phyloP scores from a whole-genome alignment of 35 echinoderm and acorn worm genomes.

The Lytechinus pictus region DNA sequence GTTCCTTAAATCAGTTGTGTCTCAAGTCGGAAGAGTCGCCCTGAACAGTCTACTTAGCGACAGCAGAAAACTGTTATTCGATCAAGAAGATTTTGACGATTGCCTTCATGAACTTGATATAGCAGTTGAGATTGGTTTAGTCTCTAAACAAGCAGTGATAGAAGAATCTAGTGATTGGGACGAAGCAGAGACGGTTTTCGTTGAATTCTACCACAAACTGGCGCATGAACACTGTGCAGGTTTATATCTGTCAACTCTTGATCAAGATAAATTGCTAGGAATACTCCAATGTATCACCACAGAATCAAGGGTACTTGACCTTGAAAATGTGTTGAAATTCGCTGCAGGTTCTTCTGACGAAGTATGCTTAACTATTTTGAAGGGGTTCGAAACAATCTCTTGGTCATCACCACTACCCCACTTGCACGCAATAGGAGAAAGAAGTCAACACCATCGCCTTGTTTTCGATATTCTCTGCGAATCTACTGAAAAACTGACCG shows the following conservation, averaged over 20 bases:
- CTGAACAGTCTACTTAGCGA: background rate
- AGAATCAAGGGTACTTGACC: background rate
- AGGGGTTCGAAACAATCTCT: background rate
- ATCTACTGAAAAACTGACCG: background rate
- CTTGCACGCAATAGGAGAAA: background rate
- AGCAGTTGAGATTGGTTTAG: background rate
- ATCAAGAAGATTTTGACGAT: background rate
- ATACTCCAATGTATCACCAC: background rate
- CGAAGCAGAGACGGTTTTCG: background rate
- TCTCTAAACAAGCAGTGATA: slow-evolving; percentile 11
- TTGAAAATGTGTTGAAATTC: background rate
- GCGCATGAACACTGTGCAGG: slow-evolving; percentile 33
- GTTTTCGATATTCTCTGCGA: background rate
- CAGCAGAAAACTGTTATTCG: background rate
- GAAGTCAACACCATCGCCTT: background rate
- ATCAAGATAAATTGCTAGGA: background rate
- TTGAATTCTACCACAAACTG: slow-evolving; percentile 29
- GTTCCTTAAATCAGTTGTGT: background rate
- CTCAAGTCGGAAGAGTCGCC: background rate
- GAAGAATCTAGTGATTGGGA: background rate
- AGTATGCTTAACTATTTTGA: background rate
- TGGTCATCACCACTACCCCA: background rate
- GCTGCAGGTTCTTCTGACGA: background rate
- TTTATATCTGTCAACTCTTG: background rate
- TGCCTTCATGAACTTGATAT: background rate